Conservation (phyloP, 2,113 vertebrate species). For the Ptilorrhoa leucosticta region DNA sequence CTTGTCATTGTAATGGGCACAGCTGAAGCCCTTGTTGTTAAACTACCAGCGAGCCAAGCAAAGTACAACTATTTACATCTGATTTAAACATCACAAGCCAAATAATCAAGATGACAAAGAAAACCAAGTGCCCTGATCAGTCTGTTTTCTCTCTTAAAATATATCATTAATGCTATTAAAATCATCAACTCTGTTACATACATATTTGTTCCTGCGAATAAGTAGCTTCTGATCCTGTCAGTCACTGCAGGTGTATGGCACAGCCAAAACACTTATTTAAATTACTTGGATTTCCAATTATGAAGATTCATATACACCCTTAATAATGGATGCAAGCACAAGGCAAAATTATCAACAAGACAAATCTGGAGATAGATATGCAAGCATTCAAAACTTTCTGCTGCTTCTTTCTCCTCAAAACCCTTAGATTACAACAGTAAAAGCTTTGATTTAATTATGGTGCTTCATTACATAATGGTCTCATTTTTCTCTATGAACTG, state of each 20-base stretch:
- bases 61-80: not conserved
- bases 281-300: not conserved
- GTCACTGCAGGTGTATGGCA: not conserved
- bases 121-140: not conserved
- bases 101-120: slow-evolving; percentile 25
- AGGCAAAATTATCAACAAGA: not conserved
- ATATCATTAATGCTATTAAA: not conserved
- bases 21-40: not conserved
- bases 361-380: not conserved
- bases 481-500: not conserved
- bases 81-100: slow-evolving; percentile 12
- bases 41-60: not conserved
- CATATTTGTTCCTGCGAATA: not conserved
- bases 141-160: slow-evolving; percentile 3
- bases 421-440: not conserved
- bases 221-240: not conserved
- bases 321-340: not conserved
- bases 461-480: not conserved
- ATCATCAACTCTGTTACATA: not conserved
- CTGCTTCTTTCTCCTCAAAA: not conserved
- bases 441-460: not conserved
- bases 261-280: not conserved
- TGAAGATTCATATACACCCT: not conserved
- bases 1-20: not conserved
- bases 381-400: not conserved